phyloP scores from a whole-genome alignment of 2,113 vertebrate species.

The Epinephelus moara region DNA sequence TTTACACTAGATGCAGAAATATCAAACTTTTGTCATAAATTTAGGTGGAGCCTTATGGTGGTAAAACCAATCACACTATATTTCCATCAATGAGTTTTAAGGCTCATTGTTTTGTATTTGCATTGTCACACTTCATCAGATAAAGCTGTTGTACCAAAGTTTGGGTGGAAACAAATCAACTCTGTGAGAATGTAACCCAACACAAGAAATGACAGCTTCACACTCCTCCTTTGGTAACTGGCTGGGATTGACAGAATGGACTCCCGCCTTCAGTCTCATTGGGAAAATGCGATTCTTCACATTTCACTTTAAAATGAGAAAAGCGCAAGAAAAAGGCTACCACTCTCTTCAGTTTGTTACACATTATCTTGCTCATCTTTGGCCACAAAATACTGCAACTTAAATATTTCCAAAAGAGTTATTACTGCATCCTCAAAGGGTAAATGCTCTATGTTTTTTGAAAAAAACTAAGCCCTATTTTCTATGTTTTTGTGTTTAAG shows the following conservation, averaged over 20 bases:
- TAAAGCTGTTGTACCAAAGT: background rate
- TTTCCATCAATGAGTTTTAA: conserved; percentile 19
- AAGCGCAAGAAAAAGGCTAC: background rate
- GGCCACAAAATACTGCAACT: background rate
- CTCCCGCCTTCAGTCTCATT: background rate
- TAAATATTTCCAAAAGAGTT: background rate
- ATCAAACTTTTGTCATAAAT: conserved; percentile 8
- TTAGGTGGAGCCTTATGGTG: conserved; percentile 6
- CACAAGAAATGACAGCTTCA: background rate
- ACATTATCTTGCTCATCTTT: background rate
- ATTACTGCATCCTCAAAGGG: background rate
- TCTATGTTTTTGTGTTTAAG: no score
- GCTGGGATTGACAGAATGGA: background rate
- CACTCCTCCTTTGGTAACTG: background rate
- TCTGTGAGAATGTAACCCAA: background rate
- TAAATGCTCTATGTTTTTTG: no score
- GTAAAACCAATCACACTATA: background rate
- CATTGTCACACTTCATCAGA: background rate
- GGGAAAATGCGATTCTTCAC: background rate
- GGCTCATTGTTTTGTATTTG: conserved; percentile 13
- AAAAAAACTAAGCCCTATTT: no score
- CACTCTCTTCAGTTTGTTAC: background rate
- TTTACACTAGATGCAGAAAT: conserved; percentile 9
- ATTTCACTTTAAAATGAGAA: conserved; percentile 7
- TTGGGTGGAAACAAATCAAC: background rate